Base-by-base conservation (phyloP, 2,113 vertebrate species). In the Pterocles gutturalis region DNA sequence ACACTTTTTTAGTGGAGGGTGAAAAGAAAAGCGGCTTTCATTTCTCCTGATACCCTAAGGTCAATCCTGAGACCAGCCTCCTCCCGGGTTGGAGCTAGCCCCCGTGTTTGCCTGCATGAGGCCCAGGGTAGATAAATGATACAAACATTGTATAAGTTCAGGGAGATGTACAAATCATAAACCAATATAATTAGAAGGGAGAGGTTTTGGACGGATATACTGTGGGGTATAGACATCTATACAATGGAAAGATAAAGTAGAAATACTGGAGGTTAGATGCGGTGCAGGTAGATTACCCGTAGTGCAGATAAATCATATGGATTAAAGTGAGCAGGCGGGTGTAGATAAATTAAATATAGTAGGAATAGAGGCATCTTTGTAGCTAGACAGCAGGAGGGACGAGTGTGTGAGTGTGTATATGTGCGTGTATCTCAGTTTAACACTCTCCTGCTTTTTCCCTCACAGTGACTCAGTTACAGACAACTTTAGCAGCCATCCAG, bases 391-490 rank as follows among this genome's bases (percentile, higher is more conserved):
- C 80, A 84, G 90, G 88, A 85, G 71, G 58, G 89, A 89, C 11
- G n/a, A n/a, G 2, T 71, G 84, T 78, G 53, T 54, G 90, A 69
- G 71, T 43, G 66, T 5, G 55, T 71, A 3, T 20, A 9, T 46
- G 60, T 55, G 45, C 20, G 18, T 41, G 66, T 80, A 41, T 67
- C 48, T 83, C 72, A 28, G 36, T 88, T 92, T 83, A 94, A 95
- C 84, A 36, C 20, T 18, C 49, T 38, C 43, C 70, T 83, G 57
- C 86, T 94, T 84, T 97, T 92, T 91, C 90, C 97, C 90, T 84
- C 89, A 19, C 97, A 99, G 99, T 99, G 87, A 98, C 98, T 80
- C 99, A 99, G 97, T 96, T 99, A 54, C 99, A 99, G 98, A 98
- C 98, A 90, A 99, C 99, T 14, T 97, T 99, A 96, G 98, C 98